phyloP scores from a whole-genome alignment of 2,113 vertebrate genomes.

The Crotalus viridis region DNA sequence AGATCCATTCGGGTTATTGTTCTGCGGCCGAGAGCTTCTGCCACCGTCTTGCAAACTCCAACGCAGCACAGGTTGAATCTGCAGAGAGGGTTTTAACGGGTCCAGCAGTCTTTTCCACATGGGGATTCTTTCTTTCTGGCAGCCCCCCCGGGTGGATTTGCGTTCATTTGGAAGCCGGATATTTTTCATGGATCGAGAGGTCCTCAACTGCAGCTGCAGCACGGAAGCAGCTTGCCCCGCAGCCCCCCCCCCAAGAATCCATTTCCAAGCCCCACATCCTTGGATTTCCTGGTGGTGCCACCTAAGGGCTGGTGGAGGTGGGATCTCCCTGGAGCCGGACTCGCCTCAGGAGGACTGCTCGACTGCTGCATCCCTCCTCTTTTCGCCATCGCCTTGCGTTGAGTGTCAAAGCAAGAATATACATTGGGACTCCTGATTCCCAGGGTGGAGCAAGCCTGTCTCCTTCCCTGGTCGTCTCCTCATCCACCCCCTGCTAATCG shows the following conservation, averaged over 20 bases:
- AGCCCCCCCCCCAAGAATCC: background rate
- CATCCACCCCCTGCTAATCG: background rate
- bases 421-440: too few relatives aligned
- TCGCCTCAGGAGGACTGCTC: background rate
- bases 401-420: too few relatives aligned
- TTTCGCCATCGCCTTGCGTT: background rate
- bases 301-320: background rate
- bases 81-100: constrained; percentile 40
- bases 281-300: background rate
- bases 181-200: background rate
- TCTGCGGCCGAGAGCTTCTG: background rate
- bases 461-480: background rate
- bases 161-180: background rate
- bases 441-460: background rate
- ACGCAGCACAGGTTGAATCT: constrained; percentile 50
- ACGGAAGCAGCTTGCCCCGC: background rate
- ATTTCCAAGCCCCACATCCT: background rate
- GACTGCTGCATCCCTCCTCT: background rate
- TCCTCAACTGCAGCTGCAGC: background rate
- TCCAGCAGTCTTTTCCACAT: constrained; percentile 48
- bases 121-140: constrained; percentile 57
- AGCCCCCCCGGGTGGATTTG: constrained; percentile 41
- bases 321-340: background rate
- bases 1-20: background rate
- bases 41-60: constrained; percentile 15